Conservation (phyloP, 2,888 invertebrate species). For the Ischnura elegans region DNA sequence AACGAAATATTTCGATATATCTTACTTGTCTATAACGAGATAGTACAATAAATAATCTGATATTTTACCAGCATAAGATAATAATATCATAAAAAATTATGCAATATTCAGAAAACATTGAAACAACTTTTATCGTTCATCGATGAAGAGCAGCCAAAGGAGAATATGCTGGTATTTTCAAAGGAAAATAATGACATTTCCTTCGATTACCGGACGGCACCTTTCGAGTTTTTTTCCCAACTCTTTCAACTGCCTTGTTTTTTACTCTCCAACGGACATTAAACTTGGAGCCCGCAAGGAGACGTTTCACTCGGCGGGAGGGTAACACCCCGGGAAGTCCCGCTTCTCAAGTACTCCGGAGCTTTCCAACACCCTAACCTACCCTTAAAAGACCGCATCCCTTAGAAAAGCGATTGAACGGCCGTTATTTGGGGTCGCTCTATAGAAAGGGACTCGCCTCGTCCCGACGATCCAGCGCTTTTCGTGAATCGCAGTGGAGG, state of each 20-base stretch:
- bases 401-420: not conserved
- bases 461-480: not conserved
- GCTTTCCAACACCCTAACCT: not conserved
- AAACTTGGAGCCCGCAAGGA: not conserved
- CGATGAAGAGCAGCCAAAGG: no score
- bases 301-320: not conserved
- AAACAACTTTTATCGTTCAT: no score
- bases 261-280: slow-evolving; percentile 1
- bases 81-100: no score
- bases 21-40: no score
- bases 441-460: not conserved
- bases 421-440: not conserved
- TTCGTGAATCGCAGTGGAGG: not conserved
- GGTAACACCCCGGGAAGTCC: not conserved
- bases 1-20: no score
- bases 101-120: no score
- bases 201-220: no score
- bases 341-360: not conserved
- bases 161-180: no score
- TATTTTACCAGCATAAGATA: no score
- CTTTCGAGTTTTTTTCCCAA: not conserved
- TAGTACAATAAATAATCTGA: no score
- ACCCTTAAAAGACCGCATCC: no score
- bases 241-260: not conserved
- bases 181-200: no score